Evolutionary conservation across 2,888 invertebrate genomes (phyloP).

Genomic region (Heliconius ismenius): DNA sequence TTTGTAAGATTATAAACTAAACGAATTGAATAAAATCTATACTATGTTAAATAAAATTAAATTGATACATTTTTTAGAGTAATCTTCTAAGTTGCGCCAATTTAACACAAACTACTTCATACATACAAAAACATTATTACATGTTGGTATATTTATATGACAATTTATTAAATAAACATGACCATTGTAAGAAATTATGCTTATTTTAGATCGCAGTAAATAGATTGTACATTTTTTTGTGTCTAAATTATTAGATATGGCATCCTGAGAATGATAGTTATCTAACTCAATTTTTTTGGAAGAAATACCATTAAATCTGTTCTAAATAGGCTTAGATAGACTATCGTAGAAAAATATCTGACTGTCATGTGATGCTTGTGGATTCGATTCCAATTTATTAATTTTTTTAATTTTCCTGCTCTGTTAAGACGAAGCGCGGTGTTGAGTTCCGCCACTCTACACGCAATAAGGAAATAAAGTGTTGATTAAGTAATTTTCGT

Average conservation of each 20-base stretch:
- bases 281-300: not conserved
- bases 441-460: not conserved
- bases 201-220: not conserved
- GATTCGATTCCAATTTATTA: not conserved
- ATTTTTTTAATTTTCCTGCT: not conserved
- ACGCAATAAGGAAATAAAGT: not conserved
- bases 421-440: not conserved
- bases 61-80: not conserved
- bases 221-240: not conserved
- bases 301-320: not conserved
- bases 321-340: not conserved
- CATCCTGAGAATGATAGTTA: not conserved
- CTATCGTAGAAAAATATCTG: no score
- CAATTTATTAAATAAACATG: not conserved
- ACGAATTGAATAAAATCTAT: no score
- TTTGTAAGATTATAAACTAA: no score
- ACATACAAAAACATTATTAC: not conserved
- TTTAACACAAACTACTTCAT: not conserved
- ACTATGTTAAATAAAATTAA: no score
- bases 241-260: not conserved
- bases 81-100: not conserved
- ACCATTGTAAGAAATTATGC: slow-evolving; percentile 7
- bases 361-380: not conserved
- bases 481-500: not conserved
- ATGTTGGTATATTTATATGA: not conserved